phyloP scores from a whole-genome alignment of 64 coral and sea anemone genomes.

The Stichodactyla mertensii region DNA sequence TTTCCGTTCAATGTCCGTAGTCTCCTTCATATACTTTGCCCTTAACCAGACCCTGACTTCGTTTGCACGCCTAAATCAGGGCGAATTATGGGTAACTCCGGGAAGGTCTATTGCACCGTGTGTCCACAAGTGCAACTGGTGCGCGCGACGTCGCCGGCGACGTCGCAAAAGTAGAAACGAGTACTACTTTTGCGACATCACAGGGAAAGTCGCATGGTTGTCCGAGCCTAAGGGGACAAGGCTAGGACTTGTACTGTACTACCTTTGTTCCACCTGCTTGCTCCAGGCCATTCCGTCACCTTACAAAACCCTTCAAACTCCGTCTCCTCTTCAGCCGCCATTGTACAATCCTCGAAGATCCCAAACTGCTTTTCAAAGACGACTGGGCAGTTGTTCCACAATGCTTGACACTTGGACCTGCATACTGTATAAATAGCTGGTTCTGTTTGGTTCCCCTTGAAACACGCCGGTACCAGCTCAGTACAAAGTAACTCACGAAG shows the following conservation, averaged over 20 bases:
- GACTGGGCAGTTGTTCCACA: conserved; percentile 22
- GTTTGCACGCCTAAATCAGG: too few species aligned
- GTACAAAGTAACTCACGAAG: conserved; percentile 26
- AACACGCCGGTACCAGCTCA: conserved; percentile 39
- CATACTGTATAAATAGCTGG: conserved; percentile 41
- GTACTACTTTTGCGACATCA: too few species aligned
- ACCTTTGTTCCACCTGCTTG: conserved; percentile 15
- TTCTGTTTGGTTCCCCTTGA: conserved; percentile 17
- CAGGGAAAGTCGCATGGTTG: too few species aligned
- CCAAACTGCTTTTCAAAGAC: conserved; percentile 37
- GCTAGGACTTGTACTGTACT: background rate
- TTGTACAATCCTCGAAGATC: conserved; percentile 20
- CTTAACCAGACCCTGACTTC: too few species aligned
- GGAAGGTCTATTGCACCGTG: too few species aligned
- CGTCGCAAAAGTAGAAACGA: too few species aligned
- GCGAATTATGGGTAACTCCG: too few species aligned
- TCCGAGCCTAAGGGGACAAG: too few species aligned
- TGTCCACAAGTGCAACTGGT: too few species aligned
- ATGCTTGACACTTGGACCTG: conserved; percentile 10
- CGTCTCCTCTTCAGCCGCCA: conserved; percentile 23
- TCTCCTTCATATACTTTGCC: too few species aligned
- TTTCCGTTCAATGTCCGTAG: too few species aligned
- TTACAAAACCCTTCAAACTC: conserved; percentile 39
- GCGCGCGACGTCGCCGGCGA: too few species aligned
- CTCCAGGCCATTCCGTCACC: conserved; percentile 41